phyloP scores from a whole-genome alignment of 2,113 vertebrate genomes.

The Microtus pennsylvanicus region DNA sequence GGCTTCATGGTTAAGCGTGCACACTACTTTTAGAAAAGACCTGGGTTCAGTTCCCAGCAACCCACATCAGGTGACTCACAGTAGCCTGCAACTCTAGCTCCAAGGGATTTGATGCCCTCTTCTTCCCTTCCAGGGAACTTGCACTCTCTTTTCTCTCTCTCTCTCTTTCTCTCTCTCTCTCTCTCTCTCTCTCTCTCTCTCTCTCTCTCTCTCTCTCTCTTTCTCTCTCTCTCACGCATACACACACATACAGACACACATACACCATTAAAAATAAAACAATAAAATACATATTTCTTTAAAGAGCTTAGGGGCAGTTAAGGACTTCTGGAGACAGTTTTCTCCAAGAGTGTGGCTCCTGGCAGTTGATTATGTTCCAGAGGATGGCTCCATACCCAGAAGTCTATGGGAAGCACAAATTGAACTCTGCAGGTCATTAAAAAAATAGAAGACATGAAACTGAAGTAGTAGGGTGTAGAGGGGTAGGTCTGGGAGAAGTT shows the following conservation, averaged over 20 bases:
- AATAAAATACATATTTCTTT: background rate
- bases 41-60: background rate
- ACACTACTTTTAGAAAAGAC: background rate
- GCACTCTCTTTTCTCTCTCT: too few species aligned
- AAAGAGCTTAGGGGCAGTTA: background rate
- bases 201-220: too few species aligned
- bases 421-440: background rate
- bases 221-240: background rate
- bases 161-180: too few species aligned
- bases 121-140: background rate
- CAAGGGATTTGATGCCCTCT: background rate
- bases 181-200: too few species aligned
- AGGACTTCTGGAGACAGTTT: background rate
- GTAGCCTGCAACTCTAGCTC: background rate
- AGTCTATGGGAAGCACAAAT: background rate
- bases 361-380: too few species aligned
- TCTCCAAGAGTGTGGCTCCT: background rate
- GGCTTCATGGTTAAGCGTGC: background rate
- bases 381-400: background rate
- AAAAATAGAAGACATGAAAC: background rate
- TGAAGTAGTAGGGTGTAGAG: background rate
- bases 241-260: background rate
- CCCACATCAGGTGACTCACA: background rate
- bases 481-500: too few species aligned
- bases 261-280: background rate